Evolutionary conservation across 2,113 vertebrate species (phyloP).

Genomic region (Pterocles burchelli): DNA sequence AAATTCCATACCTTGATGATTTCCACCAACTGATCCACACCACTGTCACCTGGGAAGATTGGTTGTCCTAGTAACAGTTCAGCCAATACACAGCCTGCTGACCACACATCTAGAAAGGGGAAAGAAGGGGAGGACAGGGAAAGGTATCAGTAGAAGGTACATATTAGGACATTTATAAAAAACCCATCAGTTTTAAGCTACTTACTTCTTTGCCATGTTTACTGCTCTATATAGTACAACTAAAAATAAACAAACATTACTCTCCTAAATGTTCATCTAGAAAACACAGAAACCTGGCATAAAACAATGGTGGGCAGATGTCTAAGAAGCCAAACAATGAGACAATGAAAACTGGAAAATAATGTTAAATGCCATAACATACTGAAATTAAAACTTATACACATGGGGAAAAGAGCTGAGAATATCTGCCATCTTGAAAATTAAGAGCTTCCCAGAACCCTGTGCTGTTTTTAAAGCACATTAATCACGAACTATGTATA

Average conservation of each 20-base stretch:
- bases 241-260: not conserved
- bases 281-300: not conserved
- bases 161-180: not conserved
- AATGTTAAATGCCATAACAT: not conserved
- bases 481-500: not conserved
- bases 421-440: not conserved
- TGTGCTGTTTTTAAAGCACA: not conserved
- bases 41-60: conserved; percentile 98
- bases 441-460: not conserved
- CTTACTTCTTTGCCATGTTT: not conserved
- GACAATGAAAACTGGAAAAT: not conserved
- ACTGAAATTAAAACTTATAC: not conserved
- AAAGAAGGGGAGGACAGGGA: conserved; percentile 9
- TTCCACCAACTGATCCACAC: conserved; percentile 99
- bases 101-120: conserved; percentile 90
- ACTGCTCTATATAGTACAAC: not conserved
- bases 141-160: not conserved
- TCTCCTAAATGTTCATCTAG: not conserved
- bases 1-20: conserved; percentile 92
- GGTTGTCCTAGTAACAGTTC: conserved; percentile 98
- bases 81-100: conserved; percentile 96
- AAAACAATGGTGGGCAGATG: not conserved
- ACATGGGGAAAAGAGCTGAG: not conserved
- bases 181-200: not conserved
- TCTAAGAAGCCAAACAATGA: not conserved